Evolutionary conservation across 2,888 invertebrate genomes (phyloP).

Genomic region (Andrena fulva): DNA sequence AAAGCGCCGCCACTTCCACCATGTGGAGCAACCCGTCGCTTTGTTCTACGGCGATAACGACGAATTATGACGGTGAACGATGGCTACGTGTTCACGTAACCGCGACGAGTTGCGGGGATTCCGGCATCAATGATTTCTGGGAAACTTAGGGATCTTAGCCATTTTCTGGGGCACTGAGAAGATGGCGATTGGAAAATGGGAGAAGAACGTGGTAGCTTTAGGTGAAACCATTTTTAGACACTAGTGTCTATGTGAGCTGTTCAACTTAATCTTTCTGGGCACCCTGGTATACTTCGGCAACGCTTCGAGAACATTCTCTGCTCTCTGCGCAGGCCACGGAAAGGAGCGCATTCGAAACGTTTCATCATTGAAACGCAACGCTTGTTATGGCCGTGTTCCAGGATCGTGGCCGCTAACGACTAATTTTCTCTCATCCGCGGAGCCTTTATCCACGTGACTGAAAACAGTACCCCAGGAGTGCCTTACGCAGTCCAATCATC

Average conservation of each 20-base stretch:
- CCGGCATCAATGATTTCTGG: conserved; percentile 19
- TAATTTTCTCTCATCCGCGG: conserved; percentile 57
- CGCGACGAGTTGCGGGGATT: not conserved
- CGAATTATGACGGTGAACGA: conserved; percentile 38
- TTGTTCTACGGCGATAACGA: conserved; percentile 60
- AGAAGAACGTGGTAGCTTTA: too few relatives aligned
- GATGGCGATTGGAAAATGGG: not conserved
- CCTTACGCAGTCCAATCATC: conserved; percentile 55
- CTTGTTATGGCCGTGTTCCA: conserved; percentile 7
- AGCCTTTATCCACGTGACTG: conserved; percentile 34
- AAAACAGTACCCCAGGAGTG: conserved; percentile 36
- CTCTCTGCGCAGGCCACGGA: not conserved
- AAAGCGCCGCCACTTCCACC: conserved; percentile 61
- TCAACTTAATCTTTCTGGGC: too few relatives aligned
- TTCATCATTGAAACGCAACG: conserved; percentile 13
- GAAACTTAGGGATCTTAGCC: not conserved
- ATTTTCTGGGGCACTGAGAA: not conserved
- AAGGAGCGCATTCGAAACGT: not conserved
- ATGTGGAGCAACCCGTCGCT: conserved; percentile 63
- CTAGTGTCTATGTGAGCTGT: too few relatives aligned
- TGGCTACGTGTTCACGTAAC: conserved; percentile 7
- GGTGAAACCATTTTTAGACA: too few relatives aligned
- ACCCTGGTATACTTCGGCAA: not conserved
- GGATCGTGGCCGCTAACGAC: conserved; percentile 39
- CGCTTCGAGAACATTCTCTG: not conserved